phyloP scores from a whole-genome alignment of 2,797 vertebrate genomes.

The Pangasius mekongensis region DNA sequence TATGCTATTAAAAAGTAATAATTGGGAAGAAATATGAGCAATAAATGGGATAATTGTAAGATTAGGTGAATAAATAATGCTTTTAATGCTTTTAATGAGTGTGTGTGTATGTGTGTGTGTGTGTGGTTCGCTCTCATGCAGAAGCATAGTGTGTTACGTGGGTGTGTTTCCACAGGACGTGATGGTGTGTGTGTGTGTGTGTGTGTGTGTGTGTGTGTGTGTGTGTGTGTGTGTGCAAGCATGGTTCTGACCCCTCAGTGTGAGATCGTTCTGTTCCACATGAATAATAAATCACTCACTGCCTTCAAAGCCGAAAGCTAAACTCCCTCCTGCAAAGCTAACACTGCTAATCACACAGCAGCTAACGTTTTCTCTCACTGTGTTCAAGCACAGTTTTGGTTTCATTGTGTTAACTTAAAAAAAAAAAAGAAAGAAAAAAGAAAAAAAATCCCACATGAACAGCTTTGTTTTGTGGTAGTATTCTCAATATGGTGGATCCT shows the following conservation, averaged over 20 bases:
- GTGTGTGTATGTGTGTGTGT: not conserved
- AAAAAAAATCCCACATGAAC: not conserved
- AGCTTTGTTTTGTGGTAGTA: not conserved
- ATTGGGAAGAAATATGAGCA: not conserved
- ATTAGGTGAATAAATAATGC: not conserved
- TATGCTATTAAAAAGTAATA: not conserved
- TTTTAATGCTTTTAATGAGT: not conserved
- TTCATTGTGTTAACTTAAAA: not conserved
- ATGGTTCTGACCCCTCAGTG: constrained; percentile 8
- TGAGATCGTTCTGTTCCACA: constrained; percentile 22
- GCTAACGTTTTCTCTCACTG: not conserved
- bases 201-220: not conserved
- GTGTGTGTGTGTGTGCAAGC: not conserved
- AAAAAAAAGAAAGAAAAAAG: too few relatives aligned
- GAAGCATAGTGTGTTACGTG: not conserved
- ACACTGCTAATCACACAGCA: constrained; percentile 15
- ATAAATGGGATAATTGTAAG: not conserved
- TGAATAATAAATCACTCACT: constrained; percentile 26
- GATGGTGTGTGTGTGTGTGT: too few relatives aligned
- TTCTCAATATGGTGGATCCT: not conserved
- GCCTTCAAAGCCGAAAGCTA: constrained; percentile 25
- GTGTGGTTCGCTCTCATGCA: not conserved
- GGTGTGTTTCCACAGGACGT: not conserved
- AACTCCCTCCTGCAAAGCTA: constrained; percentile 27
- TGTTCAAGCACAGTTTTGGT: too few relatives aligned